Evolutionary conservation across 2,797 vertebrate species (phyloP).

Genomic region (Sardinella longiceps): DNA sequence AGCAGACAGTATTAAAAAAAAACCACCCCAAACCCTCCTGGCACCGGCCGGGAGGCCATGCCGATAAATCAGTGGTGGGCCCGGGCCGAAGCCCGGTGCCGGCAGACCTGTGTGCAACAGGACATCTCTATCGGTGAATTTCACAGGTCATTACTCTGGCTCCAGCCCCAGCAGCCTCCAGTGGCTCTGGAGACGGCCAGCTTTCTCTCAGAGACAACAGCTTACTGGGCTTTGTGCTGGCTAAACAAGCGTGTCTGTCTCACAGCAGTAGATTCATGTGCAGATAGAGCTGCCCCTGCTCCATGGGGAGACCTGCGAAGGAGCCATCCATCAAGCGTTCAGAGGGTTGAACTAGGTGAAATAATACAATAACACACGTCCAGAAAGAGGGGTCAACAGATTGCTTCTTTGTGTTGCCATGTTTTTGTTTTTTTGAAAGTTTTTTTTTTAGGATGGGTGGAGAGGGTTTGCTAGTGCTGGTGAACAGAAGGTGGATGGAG

Average conservation of each 20-base stretch:
- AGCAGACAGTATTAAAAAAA: conserved; percentile 47
- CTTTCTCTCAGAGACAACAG: conserved; percentile 67
- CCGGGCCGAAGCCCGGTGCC: conserved; percentile 61
- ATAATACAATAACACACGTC: conserved; percentile 67
- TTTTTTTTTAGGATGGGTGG: conserved; percentile 37
- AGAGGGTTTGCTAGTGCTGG: background rate
- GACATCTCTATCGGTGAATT: conserved; percentile 72
- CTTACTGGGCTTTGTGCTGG: conserved; percentile 71
- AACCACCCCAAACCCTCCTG: conserved; percentile 42
- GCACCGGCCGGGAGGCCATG: conserved; percentile 52
- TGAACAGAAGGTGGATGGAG: conserved; percentile 22
- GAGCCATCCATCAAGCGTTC: conserved; percentile 69
- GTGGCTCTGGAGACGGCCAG: conserved; percentile 71
- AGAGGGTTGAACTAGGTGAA: conserved; percentile 59
- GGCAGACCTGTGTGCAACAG: conserved; percentile 67
- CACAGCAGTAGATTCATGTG: conserved; percentile 72
- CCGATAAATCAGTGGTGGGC: conserved; percentile 64
- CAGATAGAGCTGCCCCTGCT: conserved; percentile 65
- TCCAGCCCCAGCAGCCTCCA: conserved; percentile 73
- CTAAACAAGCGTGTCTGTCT: conserved; percentile 75
- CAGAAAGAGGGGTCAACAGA: conserved; percentile 53
- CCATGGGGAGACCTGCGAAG: conserved; percentile 63
- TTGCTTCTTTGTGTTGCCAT: conserved; percentile 25
- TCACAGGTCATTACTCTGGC: conserved; percentile 80
- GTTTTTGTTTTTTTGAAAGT: background rate